Evolutionary conservation across 92 coral and sea anemone species (phyloP).

Genomic region (Porites lobata): DNA sequence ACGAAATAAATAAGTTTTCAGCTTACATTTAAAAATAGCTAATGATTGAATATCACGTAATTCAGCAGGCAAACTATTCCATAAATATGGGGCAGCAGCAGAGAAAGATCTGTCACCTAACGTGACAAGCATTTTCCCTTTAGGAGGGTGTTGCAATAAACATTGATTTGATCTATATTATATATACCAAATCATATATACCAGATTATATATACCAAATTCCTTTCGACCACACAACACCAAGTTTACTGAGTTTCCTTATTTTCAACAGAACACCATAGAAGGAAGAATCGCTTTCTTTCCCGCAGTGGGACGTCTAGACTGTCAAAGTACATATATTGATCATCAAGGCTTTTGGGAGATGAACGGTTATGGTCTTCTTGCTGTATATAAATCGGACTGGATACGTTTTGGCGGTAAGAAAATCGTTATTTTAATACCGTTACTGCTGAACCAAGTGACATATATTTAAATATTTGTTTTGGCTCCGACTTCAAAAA

Average conservation of each 20-base stretch:
- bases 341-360: constrained; percentile 45
- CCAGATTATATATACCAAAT: neutral
- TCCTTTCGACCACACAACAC: neutral
- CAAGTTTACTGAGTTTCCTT: neutral
- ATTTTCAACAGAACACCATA: constrained; percentile 25
- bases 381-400: constrained; percentile 43
- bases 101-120: no score
- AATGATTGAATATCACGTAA: no score
- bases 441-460: no score
- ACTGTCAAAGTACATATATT: constrained; percentile 3
- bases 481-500: no score
- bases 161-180: neutral
- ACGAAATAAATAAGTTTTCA: no score
- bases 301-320: constrained; percentile 39
- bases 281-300: constrained; percentile 39
- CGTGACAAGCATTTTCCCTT: neutral
- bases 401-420: constrained; percentile 47
- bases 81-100: no score
- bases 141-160: neutral
- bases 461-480: no score
- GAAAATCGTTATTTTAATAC: no score
- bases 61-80: no score
- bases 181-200: no score
- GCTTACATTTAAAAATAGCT: no score
- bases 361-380: constrained; percentile 32